Evolutionary conservation across 1,140 invertebrate genomes (phyloP).

Genomic region (Drosophila yakuba): DNA sequence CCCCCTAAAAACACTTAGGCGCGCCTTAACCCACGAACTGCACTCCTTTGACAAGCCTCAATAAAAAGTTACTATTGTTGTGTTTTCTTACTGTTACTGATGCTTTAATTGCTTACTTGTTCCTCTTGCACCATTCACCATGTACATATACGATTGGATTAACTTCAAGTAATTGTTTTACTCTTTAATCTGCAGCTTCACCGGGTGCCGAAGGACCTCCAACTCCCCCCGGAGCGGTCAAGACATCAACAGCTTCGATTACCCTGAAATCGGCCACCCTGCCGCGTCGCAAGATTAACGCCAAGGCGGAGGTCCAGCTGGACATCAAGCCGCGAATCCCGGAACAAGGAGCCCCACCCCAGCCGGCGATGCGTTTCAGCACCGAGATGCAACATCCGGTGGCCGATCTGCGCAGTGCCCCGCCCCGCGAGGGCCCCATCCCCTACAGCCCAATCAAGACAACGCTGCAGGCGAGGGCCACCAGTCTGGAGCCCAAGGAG

Average conservation of each 20-base stretch:
- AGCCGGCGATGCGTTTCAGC: constrained; percentile 78
- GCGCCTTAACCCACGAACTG: constrained; percentile 19
- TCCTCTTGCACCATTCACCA: constrained; percentile 18
- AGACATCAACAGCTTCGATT: constrained; percentile 87
- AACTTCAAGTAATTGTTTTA: neutral
- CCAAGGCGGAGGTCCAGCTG: constrained; percentile 88
- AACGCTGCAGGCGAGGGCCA: constrained; percentile 71
- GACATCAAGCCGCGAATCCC: constrained; percentile 83
- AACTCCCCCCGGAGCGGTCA: constrained; percentile 84
- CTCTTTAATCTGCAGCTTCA: constrained; percentile 57
- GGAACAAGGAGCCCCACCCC: constrained; percentile 56
- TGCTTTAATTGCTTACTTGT: constrained; percentile 50
- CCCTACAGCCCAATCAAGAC: constrained; percentile 80
- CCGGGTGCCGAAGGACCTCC: constrained; percentile 55
- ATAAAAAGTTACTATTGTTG: constrained; percentile 8
- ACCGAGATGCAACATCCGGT: constrained; percentile 84
- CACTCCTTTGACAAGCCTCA: constrained; percentile 2
- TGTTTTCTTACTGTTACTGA: constrained; percentile 38
- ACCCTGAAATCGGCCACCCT: constrained; percentile 89
- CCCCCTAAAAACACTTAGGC: constrained; percentile 9
- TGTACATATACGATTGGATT: neutral
- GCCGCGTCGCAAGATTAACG: constrained; percentile 87
- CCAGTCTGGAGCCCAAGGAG: constrained; percentile 85
- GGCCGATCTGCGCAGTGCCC: constrained; percentile 84
- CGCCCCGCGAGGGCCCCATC: constrained; percentile 76